phyloP scores from a whole-genome alignment of 2,113 vertebrate species.

The Apteryx owenii region DNA sequence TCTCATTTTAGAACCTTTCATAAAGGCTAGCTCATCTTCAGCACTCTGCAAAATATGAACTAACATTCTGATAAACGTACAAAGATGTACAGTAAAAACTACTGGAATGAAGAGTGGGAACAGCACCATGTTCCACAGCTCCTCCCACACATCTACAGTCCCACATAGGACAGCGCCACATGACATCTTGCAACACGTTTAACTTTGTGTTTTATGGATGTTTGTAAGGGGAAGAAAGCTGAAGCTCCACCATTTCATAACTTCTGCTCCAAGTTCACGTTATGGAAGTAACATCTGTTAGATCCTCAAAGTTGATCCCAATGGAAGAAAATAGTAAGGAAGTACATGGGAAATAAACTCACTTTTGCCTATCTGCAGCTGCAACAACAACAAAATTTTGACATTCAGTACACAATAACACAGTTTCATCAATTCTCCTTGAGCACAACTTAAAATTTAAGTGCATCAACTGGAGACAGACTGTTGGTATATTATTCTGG shows the following conservation, averaged over 20 bases:
- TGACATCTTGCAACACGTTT: not conserved
- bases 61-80: not conserved
- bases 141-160: not conserved
- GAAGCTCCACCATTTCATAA: not conserved
- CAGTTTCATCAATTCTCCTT: not conserved
- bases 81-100: not conserved
- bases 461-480: not conserved
- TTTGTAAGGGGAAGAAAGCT: not conserved
- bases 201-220: not conserved
- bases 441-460: not conserved
- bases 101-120: not conserved
- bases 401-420: not conserved
- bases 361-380: not conserved
- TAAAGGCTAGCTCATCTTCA: not conserved
- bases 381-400: not conserved
- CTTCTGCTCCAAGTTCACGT: not conserved
- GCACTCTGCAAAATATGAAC: not conserved
- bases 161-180: accelerated
- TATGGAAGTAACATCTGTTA: not conserved
- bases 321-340: not conserved
- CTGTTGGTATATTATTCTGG: not conserved
- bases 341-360: not conserved
- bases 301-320: not conserved
- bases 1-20: not conserved
- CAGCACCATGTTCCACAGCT: not conserved